These are phyloP conservation scores for Prunella himalayana DNA, from an alignment of 2,113 vertebrate species.

Conservation along the genomic window DNA sequence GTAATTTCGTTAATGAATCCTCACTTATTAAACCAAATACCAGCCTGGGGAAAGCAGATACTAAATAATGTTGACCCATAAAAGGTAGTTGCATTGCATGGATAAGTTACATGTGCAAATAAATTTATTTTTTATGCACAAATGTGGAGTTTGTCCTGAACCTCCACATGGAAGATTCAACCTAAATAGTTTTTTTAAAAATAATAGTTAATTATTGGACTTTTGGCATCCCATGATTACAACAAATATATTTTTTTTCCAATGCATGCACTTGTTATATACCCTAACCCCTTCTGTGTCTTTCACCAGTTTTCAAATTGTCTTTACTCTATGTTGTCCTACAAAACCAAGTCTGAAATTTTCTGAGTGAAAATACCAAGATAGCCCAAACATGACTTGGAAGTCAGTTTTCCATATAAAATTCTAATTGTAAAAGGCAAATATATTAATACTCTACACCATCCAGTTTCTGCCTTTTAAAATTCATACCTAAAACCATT, in stretches of 20 bases:
- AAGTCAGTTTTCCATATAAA: background rate
- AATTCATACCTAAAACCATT: background rate
- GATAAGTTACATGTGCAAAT: background rate
- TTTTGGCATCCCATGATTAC: background rate
- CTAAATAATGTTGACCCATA: background rate
- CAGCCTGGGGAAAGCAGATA: background rate
- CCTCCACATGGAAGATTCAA: background rate
- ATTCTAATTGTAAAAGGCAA: background rate
- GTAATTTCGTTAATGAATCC: background rate
- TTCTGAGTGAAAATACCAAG: background rate
- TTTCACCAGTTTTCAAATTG: background rate
- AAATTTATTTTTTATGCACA: background rate
- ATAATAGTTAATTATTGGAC: background rate
- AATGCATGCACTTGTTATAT: background rate
- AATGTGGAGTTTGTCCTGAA: background rate
- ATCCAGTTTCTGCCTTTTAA: background rate
- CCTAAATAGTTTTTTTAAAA: background rate
- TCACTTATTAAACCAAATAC: background rate
- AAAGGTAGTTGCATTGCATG: background rate
- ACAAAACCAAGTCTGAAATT: background rate
- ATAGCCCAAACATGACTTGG: background rate
- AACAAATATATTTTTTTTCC: background rate
- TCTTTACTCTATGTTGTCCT: background rate
- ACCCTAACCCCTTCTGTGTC: background rate
- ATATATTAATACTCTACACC: background rate